phyloP scores from a whole-genome alignment of 23 tunicate genomes.

The Phallusia fumigata region DNA sequence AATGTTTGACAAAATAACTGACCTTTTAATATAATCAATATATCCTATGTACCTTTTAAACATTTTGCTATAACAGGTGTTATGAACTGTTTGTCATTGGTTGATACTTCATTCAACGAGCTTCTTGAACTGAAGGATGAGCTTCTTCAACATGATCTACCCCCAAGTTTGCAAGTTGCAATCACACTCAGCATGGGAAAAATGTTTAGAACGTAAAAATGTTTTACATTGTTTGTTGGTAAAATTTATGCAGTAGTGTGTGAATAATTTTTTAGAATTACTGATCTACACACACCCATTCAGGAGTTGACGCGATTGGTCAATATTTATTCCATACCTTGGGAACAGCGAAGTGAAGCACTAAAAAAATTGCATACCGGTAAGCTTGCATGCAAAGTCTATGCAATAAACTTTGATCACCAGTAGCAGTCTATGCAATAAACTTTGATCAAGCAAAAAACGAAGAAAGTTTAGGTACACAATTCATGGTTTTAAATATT shows the following conservation, averaged over 20 bases:
- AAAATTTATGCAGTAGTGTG: neutral
- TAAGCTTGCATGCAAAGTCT: neutral
- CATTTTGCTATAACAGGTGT: constrained; percentile 49
- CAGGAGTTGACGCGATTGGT: constrained; percentile 85
- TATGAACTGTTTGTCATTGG: constrained; percentile 64
- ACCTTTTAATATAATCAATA: no score
- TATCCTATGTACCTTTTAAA: neutral
- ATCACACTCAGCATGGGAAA: constrained; percentile 64
- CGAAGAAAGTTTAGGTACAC: no score
- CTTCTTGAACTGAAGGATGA: constrained; percentile 87
- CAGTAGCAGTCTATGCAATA: no score
- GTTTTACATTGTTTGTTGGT: neutral
- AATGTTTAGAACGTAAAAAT: constrained; percentile 66
- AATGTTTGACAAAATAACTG: no score
- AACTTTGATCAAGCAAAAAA: no score
- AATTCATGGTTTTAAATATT: no score
- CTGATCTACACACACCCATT: constrained; percentile 89
- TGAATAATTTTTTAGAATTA: constrained; percentile 42
- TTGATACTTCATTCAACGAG: constrained; percentile 75
- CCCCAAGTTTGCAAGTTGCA: constrained; percentile 78
- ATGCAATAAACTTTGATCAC: no score
- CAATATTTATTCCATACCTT: constrained; percentile 80
- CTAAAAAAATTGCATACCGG: constrained; percentile 86
- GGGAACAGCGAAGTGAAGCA: constrained; percentile 90
- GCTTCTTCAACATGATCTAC: constrained; percentile 72